A percentile compares a stretch with the other conserved stretches of the same genome.
Conservation (phyloP, 2,797 vertebrate genomes). For the Lemur catta region DNA sequence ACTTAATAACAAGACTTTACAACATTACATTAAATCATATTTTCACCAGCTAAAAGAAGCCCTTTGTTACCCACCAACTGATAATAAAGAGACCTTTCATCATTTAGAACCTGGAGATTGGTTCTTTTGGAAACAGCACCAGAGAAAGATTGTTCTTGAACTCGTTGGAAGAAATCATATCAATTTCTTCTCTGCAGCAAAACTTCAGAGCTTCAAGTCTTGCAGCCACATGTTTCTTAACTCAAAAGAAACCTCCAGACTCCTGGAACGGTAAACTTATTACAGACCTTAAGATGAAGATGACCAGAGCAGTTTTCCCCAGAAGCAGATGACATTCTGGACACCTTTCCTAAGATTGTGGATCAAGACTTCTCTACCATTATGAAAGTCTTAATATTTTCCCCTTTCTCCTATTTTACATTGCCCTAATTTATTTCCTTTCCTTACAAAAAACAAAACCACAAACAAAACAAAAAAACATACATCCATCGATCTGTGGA, state of each 20-base stretch:
- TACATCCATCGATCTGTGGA: background rate
- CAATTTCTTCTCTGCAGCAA: background rate
- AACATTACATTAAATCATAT: background rate
- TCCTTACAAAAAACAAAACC: background rate
- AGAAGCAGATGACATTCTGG: background rate
- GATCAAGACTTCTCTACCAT: background rate
- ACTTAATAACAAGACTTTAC: background rate
- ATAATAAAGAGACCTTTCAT: background rate
- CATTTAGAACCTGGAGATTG: background rate
- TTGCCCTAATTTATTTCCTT: background rate
- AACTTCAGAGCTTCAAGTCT: background rate
- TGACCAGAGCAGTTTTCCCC: background rate
- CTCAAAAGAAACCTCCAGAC: background rate
- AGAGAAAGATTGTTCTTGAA: background rate
- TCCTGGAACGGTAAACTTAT: background rate
- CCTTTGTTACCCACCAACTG: background rate
- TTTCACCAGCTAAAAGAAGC: background rate
- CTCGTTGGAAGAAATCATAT: background rate
- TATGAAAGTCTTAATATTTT: background rate
- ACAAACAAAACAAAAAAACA: no score
- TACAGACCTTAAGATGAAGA: background rate
- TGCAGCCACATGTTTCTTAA: background rate
- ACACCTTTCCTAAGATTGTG: background rate
- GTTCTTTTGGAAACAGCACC: background rate
- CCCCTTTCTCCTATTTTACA: background rate